Base-by-base conservation (phyloP, 2,113 vertebrate species). In the Melozone crissalis region DNA sequence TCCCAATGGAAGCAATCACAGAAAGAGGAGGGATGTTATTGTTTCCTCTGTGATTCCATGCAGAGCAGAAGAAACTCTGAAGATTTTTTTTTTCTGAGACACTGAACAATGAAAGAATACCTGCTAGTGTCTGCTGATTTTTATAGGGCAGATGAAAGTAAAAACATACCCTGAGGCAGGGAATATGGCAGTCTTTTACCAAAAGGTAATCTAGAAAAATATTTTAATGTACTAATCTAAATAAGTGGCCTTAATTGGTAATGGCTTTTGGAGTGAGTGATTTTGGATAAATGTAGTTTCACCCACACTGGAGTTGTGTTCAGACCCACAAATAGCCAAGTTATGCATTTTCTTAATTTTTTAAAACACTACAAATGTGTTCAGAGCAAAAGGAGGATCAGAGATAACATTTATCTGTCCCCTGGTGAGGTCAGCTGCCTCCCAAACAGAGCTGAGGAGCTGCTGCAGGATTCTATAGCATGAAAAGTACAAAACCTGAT, bases 1-100 rank as follows among this genome's bases (percentile, higher is more conserved):
- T 95, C 94, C 92, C 94, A 82, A 5, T 58, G 85, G 90, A 87
- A 67, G 47, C 78, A 96, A 87, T 87, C 77, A 87, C 59, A 41
- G 65, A n/a, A 81, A 74, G 54, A 66, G n/a, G 24, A 91, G 39
- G 9, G 47, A 37, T 80, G 39, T 24, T 78, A 19, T 58, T 87
- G 31, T 84, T 89, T 82, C 28, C 41, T 91, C 55, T 87, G 39
- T 63, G 59, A 57, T 49, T 93, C n/a, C 51, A 62, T 30, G 23
- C 24, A 66, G 41, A 74, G 59, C 27, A 65, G 65, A 89, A 91
- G 20, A 79, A 84, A 68, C 23, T 47, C 39, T 41, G 59, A 66
- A 65, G 27, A 47, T 31, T 30, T 47, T 79, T 87, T 76, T 87
- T 76, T 80, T 33, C 54, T 41, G 78, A 47, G 41, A 55, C n/a